phyloP scores from a whole-genome alignment of 2,113 vertebrate genomes.

The Rhabdomys dilectus region DNA sequence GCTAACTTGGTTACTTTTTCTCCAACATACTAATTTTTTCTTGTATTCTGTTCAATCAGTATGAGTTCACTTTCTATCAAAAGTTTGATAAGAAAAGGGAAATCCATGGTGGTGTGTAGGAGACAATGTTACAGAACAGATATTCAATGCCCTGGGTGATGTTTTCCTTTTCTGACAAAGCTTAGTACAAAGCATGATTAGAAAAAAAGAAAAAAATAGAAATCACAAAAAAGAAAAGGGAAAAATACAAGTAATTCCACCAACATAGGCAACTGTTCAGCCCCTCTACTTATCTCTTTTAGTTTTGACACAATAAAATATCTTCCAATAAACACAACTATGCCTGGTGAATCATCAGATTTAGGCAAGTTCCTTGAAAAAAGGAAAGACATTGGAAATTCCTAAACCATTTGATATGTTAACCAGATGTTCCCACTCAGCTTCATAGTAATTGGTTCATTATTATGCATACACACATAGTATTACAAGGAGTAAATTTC shows the following conservation, averaged over 20 bases:
- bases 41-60: not conserved
- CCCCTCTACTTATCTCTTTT: constrained; percentile 40
- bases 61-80: not conserved
- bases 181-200: not conserved
- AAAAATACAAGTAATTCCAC: constrained; percentile 42
- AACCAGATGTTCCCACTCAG: not conserved
- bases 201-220: not conserved
- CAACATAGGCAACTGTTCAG: constrained; percentile 55
- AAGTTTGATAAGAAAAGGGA: not conserved
- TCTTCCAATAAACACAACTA: constrained; percentile 23
- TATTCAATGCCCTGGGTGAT: not conserved
- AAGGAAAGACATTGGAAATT: not conserved
- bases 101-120: not conserved
- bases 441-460: not conserved
- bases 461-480: not conserved
- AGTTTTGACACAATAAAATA: constrained; percentile 28
- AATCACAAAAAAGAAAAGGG: not conserved
- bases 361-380: not conserved
- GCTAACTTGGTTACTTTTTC: not conserved
- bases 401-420: not conserved
- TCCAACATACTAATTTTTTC: not conserved
- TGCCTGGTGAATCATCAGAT: not conserved
- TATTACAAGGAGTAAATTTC: not conserved
- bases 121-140: not conserved
- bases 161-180: not conserved